These are phyloP conservation scores for Bactericera cockerelli DNA, from an alignment of 1,140 invertebrate genomes.

Conservation along the genomic window DNA sequence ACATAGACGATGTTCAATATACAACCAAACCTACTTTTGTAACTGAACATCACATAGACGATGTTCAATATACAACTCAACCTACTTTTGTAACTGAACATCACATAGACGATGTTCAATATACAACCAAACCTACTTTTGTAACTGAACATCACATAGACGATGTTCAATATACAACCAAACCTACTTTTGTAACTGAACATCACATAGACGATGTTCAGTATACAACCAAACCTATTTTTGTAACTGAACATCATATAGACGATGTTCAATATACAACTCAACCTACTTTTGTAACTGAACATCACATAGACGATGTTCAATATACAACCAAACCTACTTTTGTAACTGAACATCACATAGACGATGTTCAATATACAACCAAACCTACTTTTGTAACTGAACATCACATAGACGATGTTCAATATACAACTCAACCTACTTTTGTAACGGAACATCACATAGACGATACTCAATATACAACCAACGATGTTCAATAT, in stretches of 20 bases:
- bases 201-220: neutral
- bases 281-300: neutral
- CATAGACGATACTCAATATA: neutral
- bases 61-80: neutral
- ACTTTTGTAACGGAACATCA: neutral
- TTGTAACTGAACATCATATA: neutral
- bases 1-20: neutral
- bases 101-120: neutral
- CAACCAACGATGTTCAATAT: neutral
- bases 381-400: neutral
- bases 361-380: neutral
- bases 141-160: neutral
- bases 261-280: neutral
- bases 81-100: neutral
- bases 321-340: slow-evolving; percentile 3
- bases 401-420: neutral
- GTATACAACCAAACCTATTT: neutral
- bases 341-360: neutral
- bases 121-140: neutral
- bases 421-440: neutral
- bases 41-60: neutral
- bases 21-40: neutral
- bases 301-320: neutral
- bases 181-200: neutral
- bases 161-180: neutral